Conservation (phyloP, 2,113 vertebrate species). For the Pyrgilauda ruficollis region DNA sequence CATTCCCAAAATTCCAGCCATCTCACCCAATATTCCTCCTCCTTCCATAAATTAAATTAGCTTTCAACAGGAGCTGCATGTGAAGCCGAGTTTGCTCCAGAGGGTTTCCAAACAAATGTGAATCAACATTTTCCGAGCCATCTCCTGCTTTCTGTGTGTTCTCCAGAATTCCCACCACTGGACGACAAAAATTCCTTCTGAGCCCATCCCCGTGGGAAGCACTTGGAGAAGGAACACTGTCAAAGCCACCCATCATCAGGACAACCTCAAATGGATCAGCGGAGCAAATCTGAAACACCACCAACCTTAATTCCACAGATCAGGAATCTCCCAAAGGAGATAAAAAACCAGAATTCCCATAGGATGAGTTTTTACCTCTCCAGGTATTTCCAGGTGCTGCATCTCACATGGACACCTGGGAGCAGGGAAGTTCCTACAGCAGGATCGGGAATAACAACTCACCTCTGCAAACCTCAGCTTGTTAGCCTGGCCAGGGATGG, state of each 20-base stretch:
- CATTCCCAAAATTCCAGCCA: neutral
- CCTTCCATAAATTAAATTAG: neutral
- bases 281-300: neutral
- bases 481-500: neutral
- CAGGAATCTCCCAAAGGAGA: neutral
- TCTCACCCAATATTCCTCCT: neutral
- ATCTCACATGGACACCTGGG: accelerated
- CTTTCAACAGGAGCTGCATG: accelerated
- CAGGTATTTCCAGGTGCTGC: neutral
- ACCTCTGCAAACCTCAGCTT: neutral
- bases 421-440: neutral
- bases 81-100: neutral
- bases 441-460: accelerated
- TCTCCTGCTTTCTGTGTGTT: neutral
- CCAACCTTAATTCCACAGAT: neutral
- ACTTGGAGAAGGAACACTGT: accelerated
- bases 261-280: accelerated
- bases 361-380: neutral
- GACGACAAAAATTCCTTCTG: neutral
- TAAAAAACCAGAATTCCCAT: accelerated
- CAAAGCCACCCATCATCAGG: neutral
- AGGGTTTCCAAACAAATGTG: neutral
- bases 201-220: neutral
- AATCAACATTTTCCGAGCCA: neutral
- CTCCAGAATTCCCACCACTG: neutral